Evolutionary conservation across 2,797 vertebrate genomes (phyloP), one percentile per base, ranked within the genome.

Genomic region (Spheniscus humboldti): DNA sequence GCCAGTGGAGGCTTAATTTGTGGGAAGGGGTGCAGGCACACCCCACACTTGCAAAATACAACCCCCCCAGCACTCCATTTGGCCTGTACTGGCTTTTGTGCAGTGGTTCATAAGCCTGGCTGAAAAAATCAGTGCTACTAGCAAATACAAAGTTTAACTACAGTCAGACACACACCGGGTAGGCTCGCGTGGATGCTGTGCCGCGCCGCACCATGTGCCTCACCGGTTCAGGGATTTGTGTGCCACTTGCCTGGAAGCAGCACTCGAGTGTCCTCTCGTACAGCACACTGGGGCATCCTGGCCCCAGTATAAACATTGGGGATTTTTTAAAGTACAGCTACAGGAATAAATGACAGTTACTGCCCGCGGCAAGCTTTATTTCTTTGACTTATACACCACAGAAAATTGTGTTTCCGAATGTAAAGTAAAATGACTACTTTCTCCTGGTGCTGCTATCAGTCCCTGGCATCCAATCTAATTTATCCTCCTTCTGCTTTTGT

Each of bases 321-420:
- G 66, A 59, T 68, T 88, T 92, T 77, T 90, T 66, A 39, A 84
- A 53, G 57, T 64, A 50, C 62, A 67, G 15, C 37, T 72, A 39
- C 41, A 77, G 85, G 45, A 94, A 33, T 57, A 86, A 88, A 72
- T 71, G 78, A 55, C 80, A 80, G 64, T 56, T 89, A 68, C 4
- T 80, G 85, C 85, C 73, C 13, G 68, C 2, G 10, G 85, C 91
- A 88, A 60, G 78, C 81, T 90, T 92, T 92, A 88, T 75, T 96
- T 25, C 57, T 95, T 72, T 94, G 87, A 71, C 76, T 86, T 88
- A 47, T 10, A 62, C 55, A 62, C 60, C n/a, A 63, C 64, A 91
- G 74, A 74, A 90, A 92, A 88, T 68, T 35, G 2, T 25, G 47
- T 83, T 91, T 90, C 79, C 3, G 5, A 72, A 90, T 53, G 47